These are phyloP conservation scores for Actenoides lindsayi DNA, from an alignment of 2,113 vertebrate species.

Conservation along the genomic window DNA sequence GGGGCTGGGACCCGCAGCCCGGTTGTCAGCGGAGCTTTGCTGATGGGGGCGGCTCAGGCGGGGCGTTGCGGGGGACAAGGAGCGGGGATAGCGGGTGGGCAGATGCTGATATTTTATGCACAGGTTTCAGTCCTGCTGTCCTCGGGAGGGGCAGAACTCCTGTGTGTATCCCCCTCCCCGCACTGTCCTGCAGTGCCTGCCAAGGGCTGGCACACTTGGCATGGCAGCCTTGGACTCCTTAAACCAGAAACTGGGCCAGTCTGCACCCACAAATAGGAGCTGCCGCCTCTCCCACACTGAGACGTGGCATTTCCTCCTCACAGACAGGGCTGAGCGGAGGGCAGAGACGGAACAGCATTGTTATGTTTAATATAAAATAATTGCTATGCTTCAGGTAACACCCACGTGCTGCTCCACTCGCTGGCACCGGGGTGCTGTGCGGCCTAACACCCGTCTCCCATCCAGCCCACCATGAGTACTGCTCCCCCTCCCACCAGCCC, in stretches of 20 bases:
- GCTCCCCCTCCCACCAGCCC: not conserved
- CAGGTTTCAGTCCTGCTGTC: not conserved
- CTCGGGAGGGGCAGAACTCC: too few species aligned
- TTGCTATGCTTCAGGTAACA: too few species aligned
- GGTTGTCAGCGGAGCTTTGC: not conserved
- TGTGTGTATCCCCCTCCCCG: too few species aligned
- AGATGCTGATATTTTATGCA: not conserved
- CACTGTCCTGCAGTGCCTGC: fast-evolving
- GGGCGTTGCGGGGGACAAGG: too few species aligned
- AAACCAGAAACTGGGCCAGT: not conserved
- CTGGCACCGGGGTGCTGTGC: not conserved
- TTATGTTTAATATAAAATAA: not conserved
- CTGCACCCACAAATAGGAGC: fast-evolving
- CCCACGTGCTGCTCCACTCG: fast-evolving
- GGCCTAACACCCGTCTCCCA: not conserved
- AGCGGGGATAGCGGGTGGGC: not conserved
- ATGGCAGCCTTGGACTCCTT: fast-evolving
- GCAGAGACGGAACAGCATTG: not conserved
- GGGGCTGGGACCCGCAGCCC: too few species aligned
- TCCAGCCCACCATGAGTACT: fast-evolving
- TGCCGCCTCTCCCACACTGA: not conserved
- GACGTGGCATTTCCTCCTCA: not conserved
- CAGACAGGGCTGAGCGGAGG: not conserved
- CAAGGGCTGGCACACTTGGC: not conserved
- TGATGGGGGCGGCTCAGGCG: not conserved